Evolutionary conservation across 2,888 invertebrate genomes (phyloP).

Genomic region (Drosophila pseudotalamancana): DNA sequence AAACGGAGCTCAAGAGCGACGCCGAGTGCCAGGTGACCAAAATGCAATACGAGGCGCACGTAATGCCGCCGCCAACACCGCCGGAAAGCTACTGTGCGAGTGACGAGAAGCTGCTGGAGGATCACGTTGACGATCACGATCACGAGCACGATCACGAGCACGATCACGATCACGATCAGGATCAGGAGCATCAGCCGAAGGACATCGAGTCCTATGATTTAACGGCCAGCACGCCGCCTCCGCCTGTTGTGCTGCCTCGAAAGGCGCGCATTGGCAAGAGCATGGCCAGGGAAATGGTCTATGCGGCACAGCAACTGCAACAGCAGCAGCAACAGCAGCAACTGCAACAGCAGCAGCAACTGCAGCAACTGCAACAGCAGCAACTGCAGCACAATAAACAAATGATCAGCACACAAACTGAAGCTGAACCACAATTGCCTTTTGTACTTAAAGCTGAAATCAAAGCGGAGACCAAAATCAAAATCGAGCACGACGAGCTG

Average conservation of each 20-base stretch:
- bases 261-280: slow-evolving; percentile 87
- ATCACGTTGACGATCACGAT: slow-evolving; percentile 64
- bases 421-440: slow-evolving; percentile 67
- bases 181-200: slow-evolving; percentile 31
- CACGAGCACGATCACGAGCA: slow-evolving; percentile 63
- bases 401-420: slow-evolving; percentile 21
- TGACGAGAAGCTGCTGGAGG: slow-evolving; percentile 78
- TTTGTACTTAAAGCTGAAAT: slow-evolving; percentile 82
- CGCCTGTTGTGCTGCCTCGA: slow-evolving; percentile 76
- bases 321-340: slow-evolving; percentile 38
- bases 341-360: slow-evolving; percentile 29
- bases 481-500: slow-evolving; percentile 81
- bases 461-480: slow-evolving; percentile 83
- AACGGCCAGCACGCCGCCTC: slow-evolving; percentile 87
- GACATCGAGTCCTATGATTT: slow-evolving; percentile 80
- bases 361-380: slow-evolving; percentile 16
- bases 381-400: too few species aligned
- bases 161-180: slow-evolving; percentile 53
- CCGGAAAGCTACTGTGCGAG: slow-evolving; percentile 81
- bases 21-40: slow-evolving; percentile 63
- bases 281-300: slow-evolving; percentile 87
- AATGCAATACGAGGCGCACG: slow-evolving; percentile 83
- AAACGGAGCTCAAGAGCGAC: slow-evolving; percentile 80
- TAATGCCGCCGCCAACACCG: slow-evolving; percentile 82
- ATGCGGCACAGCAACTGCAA: slow-evolving; percentile 72